Conservation (phyloP, 2,888 invertebrate genomes). For the Palloptera scutellata region DNA sequence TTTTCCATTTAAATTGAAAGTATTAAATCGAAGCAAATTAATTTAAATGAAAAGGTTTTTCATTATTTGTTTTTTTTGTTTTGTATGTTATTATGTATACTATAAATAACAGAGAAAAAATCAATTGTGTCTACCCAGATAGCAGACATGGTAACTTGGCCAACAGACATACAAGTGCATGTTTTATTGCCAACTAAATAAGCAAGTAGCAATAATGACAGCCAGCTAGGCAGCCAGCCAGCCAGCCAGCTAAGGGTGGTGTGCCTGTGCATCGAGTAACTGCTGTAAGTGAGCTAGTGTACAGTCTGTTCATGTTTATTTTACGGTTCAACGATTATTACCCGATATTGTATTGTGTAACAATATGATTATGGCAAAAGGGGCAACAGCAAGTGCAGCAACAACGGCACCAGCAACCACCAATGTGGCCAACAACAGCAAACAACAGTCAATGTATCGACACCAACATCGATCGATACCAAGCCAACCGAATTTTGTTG, state of each 20-base stretch:
- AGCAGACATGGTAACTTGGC: background rate
- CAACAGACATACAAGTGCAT: background rate
- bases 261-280: background rate
- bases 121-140: no score
- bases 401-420: constrained; percentile 1
- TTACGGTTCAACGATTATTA: constrained; percentile 37
- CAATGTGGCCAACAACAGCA: constrained; percentile 10
- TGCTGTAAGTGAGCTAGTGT: background rate
- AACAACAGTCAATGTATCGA: background rate
- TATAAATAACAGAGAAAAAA: no score
- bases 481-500: background rate
- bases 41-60: no score
- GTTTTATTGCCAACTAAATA: background rate
- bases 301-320: constrained; percentile 27
- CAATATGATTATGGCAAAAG: background rate
- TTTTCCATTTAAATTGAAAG: no score
- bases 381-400: background rate
- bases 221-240: no score
- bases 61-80: no score
- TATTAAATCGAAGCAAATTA: no score
- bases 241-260: background rate
- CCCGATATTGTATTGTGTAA: constrained; percentile 15
- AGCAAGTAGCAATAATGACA: constrained; percentile 1
- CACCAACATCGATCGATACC: background rate
- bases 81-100: no score